phyloP scores from a whole-genome alignment of 2,797 vertebrate genomes.

The Parauchenoglanis ngamensis region DNA sequence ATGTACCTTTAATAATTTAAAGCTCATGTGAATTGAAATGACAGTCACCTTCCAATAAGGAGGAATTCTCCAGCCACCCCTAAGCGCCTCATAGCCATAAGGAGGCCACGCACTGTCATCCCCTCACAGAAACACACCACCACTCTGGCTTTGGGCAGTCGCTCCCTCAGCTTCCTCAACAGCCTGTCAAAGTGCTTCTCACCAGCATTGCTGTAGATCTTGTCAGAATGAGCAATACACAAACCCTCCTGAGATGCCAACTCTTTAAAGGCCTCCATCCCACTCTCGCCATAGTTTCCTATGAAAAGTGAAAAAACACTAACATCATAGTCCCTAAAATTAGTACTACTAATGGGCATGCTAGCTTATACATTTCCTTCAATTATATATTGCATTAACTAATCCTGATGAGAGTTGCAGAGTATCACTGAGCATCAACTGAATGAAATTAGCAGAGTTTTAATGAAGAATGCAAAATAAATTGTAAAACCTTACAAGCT shows the following conservation, averaged over 20 bases:
- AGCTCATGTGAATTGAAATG: background rate
- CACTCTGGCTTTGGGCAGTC: conserved; percentile 94
- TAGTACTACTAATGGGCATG: background rate
- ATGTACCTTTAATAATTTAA: background rate
- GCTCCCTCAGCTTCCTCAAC: conserved; percentile 89
- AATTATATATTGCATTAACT: background rate
- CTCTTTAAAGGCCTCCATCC: conserved; percentile 98
- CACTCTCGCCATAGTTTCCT: conserved; percentile 98
- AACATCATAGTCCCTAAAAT: background rate
- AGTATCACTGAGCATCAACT: background rate
- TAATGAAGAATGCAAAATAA: background rate
- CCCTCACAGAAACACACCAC: conserved; percentile 98
- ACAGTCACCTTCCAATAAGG: conserved; percentile 88
- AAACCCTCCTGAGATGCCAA: conserved; percentile 92
- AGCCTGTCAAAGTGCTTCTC: conserved; percentile 96
- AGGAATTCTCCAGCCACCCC: conserved; percentile 91
- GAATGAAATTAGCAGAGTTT: background rate
- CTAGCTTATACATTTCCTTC: background rate
- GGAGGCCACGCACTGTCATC: conserved; percentile 94
- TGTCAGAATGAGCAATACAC: conserved; percentile 97
- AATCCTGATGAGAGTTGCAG: background rate
- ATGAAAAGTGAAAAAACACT: conserved; percentile 1
- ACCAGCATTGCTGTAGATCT: conserved; percentile 98
- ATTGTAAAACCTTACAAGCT: background rate
- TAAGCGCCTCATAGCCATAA: conserved; percentile 93